Evolutionary conservation across 2,888 invertebrate genomes (phyloP), one percentile per base, ranked within the genome.

Genomic region (Chymomyza fuscimana): DNA sequence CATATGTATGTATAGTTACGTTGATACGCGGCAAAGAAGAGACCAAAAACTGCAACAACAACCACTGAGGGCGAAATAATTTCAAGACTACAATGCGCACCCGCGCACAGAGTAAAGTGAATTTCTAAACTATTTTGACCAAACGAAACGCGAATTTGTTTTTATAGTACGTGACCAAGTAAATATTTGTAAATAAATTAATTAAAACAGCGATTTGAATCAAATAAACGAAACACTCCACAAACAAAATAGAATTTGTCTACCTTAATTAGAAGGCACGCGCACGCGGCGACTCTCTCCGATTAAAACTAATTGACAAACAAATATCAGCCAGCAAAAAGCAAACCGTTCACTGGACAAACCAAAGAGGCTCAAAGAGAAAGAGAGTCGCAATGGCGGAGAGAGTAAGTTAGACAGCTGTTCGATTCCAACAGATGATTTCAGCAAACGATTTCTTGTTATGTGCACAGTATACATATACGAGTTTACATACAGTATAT

Each of bases 231-330:
- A 12, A 46, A 46, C 10, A 71, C 63, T 63, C 58, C 56, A 51
- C 65, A 71, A 67, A 67, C 75, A 71, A 25, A 67, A 63, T 29
- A 64, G 58, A 74, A 74, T 74, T 61, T 78, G 73, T 67, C 54
- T 68, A 62, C 65, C 32, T 50, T 58, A 62, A 46, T 46, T 46
- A 46, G 50, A 51, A 64, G 61, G 67, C 65, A 65, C 40, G 61
- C 69, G 52, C 52, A 63, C 67, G 72, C 40, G 65, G 66, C 72
- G 62, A 60, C 72, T 72, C 79, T 71, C 78, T 76, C 77, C 82
- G 80, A 81, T 80, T 78, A 78, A 76, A 86, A 82, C 81, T 81
- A 81, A 87, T 82, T 84, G 73, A 65, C 78, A 78, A 83, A 72
- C 81, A 72, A 76, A 72, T 69, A 71, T 65, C 19, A 29, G 52